A percentile compares a stretch with the other conserved stretches of the same genome.
phyloP scores from a whole-genome alignment of 2,888 invertebrate genomes.

The Nomada ruficornis region DNA sequence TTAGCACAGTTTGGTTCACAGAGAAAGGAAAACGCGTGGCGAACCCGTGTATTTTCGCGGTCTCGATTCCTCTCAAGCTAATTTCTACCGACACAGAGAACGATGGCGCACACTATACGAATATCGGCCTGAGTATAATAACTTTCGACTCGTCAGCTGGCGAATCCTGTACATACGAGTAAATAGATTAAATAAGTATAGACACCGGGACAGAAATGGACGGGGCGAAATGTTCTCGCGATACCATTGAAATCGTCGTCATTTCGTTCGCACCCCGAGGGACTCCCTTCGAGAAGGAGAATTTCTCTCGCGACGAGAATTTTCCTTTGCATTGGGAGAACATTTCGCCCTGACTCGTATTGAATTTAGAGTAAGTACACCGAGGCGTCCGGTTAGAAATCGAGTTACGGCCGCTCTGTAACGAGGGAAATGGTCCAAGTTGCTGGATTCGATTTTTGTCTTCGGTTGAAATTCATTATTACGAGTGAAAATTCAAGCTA shows the following conservation, averaged over 20 bases:
- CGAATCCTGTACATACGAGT: slow-evolving; percentile 70
- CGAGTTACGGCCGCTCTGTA: slow-evolving; percentile 23
- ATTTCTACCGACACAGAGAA: slow-evolving; percentile 40
- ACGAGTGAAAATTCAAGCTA: neutral
- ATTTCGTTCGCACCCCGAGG: neutral
- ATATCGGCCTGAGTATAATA: slow-evolving; percentile 62
- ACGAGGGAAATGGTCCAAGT: slow-evolving; percentile 1
- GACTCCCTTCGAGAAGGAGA: neutral
- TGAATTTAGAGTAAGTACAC: slow-evolving; percentile 53
- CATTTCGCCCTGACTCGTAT: slow-evolving; percentile 29
- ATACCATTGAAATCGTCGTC: neutral
- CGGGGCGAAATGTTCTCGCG: slow-evolving; percentile 11
- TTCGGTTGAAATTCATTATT: neutral
- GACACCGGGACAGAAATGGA: neutral
- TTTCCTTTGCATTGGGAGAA: slow-evolving; percentile 7
- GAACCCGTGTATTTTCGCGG: slow-evolving; percentile 9
- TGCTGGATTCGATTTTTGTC: neutral
- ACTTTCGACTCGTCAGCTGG: slow-evolving; percentile 59
- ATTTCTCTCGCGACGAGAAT: neutral
- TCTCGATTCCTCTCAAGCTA: slow-evolving; percentile 6
- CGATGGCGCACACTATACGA: slow-evolving; percentile 53
- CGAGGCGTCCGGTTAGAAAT: slow-evolving; percentile 48
- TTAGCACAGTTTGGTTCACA: slow-evolving; percentile 35
- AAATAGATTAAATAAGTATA: slow-evolving; percentile 62
- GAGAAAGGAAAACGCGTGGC: slow-evolving; percentile 13